Conservation (phyloP, 2,888 invertebrate species). For the Rhagium mordax region DNA sequence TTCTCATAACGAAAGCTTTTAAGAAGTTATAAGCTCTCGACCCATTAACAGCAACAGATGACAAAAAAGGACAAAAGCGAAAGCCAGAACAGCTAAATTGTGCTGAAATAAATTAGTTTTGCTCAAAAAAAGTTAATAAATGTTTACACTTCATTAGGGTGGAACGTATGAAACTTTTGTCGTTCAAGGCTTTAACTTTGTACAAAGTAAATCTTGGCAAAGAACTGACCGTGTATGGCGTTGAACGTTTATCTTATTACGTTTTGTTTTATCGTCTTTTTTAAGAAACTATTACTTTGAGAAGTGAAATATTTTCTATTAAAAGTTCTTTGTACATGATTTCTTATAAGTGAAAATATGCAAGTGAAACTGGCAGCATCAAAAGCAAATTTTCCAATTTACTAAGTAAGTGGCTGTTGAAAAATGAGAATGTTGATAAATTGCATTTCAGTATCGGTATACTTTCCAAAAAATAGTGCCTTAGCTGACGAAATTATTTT, state of each 20-base stretch:
- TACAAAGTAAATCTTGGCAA: background rate
- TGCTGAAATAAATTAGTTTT: background rate
- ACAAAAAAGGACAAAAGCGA: background rate
- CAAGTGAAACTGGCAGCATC: too few relatives aligned
- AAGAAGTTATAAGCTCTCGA: background rate
- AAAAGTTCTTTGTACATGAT: too few relatives aligned
- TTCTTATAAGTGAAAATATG: too few relatives aligned
- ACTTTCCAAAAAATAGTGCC: too few relatives aligned
- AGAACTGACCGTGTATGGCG: background rate
- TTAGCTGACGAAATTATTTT: too few relatives aligned
- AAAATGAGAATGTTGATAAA: too few relatives aligned
- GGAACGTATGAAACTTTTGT: background rate
- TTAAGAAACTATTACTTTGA: background rate
- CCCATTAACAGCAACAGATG: background rate
- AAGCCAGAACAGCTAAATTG: background rate
- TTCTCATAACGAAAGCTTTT: background rate
- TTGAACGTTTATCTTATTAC: background rate
- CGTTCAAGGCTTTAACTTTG: background rate
- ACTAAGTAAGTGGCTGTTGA: too few relatives aligned
- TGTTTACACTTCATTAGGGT: background rate
- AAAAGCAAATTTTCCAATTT: too few relatives aligned
- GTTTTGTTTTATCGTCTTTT: background rate
- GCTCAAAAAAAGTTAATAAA: background rate
- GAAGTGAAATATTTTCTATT: background rate
- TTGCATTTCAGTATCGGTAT: too few relatives aligned